A percentile compares a stretch with the other conserved stretches of the same genome.
These are phyloP conservation scores for Ianthella basta DNA, from an alignment of 37 sponge, comb jelly and placozoan species.

Conservation along the genomic window DNA sequence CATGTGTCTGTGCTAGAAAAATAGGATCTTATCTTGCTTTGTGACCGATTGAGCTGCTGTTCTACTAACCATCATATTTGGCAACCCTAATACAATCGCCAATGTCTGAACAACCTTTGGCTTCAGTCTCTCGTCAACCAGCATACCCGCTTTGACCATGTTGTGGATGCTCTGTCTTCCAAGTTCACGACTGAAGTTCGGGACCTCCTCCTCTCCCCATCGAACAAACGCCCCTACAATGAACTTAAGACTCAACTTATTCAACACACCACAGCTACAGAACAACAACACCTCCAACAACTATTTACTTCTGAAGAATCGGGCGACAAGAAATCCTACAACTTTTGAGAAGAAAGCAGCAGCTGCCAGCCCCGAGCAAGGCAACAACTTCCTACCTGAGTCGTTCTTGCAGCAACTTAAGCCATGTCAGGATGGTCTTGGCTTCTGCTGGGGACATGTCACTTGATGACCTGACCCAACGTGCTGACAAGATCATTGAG, in stretches of 20 bases:
- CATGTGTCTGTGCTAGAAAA: not conserved
- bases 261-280: conserved; percentile 15
- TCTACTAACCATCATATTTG: not conserved
- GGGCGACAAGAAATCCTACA: conserved; percentile 29
- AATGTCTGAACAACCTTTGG: not conserved
- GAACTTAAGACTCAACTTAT: conserved; percentile 4
- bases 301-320: conserved; percentile 23
- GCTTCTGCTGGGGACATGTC: conserved; percentile 4
- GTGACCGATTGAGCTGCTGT: not conserved
- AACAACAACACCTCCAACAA: conserved; percentile 25
- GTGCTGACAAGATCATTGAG: conserved; percentile 38
- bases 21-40: too few species aligned
- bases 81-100: not conserved
- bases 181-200: conserved; percentile 8
- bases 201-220: conserved; percentile 30
- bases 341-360: conserved; percentile 16
- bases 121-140: not conserved
- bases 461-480: conserved; percentile 36
- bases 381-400: conserved; percentile 29
- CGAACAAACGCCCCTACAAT: conserved; percentile 21
- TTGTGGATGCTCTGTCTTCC: not conserved
- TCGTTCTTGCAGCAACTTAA: conserved; percentile 41
- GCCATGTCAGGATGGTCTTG: conserved; percentile 43
- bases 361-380: not conserved
- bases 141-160: not conserved